These are phyloP conservation scores for Pseudoips prasinana DNA, from an alignment of 2,888 invertebrate genomes.

Conservation along the genomic window DNA sequence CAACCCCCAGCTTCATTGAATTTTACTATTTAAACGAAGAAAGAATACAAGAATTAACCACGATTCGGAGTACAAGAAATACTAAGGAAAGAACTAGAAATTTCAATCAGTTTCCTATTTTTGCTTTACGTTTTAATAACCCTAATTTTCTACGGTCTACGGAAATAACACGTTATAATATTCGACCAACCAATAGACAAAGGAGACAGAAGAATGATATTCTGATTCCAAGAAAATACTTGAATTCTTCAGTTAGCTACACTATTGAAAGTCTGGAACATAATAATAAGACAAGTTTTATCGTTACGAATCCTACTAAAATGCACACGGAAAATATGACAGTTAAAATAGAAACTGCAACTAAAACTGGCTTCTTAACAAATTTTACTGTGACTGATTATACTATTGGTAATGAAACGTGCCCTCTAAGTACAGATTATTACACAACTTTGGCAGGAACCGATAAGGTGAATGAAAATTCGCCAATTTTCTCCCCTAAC, in stretches of 20 bases:
- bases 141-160: constrained; percentile 7
- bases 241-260: too few relatives aligned
- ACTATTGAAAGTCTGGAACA: not conserved
- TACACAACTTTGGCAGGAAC: too few relatives aligned
- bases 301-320: not conserved
- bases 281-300: not conserved
- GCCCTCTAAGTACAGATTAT: constrained; percentile 14
- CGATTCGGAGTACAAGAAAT: too few relatives aligned
- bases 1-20: constrained; percentile 63
- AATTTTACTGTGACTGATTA: constrained; percentile 1
- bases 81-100: too few relatives aligned
- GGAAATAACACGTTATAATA: constrained; percentile 14
- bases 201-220: constrained; percentile 6
- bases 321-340: not conserved
- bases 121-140: constrained; percentile 37
- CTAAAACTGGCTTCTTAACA: not conserved
- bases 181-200: constrained; percentile 9
- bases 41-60: too few relatives aligned
- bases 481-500: too few relatives aligned
- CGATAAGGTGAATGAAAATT: too few relatives aligned
- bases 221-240: too few relatives aligned
- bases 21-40: constrained; percentile 64
- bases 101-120: too few relatives aligned
- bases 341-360: not conserved
- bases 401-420: constrained; percentile 15